Evolutionary conservation across 1,140 invertebrate species (phyloP), one percentile per base, ranked within the genome.

Genomic region (Drosophila equinoxialis): DNA sequence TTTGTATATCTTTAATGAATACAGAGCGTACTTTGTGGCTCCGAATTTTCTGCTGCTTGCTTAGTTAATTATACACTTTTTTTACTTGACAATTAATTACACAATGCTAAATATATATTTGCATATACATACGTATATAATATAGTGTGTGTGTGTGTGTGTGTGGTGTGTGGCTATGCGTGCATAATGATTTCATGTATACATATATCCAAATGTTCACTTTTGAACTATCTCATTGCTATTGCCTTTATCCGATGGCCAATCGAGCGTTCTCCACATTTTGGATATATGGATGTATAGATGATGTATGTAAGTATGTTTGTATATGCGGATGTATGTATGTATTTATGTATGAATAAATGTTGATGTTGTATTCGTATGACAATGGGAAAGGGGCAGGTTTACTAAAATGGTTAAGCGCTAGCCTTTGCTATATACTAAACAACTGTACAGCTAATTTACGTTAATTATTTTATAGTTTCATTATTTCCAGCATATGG

Each of bases 361-460:
- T 30, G 42, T 66, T 14, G 61, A 39, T 60, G 20, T 42, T n/a
- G 54, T 66, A 39, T 37, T 39, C 5, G 45, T 71, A 68, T 68
- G 75, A 62, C 54, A 33, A 71, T 48, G 17, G 67, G 70, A 14
- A 14, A 71, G 64, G 17, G 67, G 70, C 59, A 69, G 55, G 79
- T 71, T 78, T 84, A 72, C 71, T 84, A 89, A 30, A 74, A 84
- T 82, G 65, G 78, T 87, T 78, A 86, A 84, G 84, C 74, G 64
- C 77, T 89, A 89, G 85, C 79, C 68, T 89, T 80, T 75, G 71
- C 74, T 85, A 84, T 68, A 73, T 73, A 78, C 84, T 89, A 81
- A 77, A 70, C 64, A 89, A 81, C 80, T 89, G 84, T 89, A 89
- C 84, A 89, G 65, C 84, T 89, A 89, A 89, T 84, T 84, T 78